Base-by-base conservation (phyloP, 37 sponge, comb jelly and placozoan species). In the Petrosia ficiformis region DNA sequence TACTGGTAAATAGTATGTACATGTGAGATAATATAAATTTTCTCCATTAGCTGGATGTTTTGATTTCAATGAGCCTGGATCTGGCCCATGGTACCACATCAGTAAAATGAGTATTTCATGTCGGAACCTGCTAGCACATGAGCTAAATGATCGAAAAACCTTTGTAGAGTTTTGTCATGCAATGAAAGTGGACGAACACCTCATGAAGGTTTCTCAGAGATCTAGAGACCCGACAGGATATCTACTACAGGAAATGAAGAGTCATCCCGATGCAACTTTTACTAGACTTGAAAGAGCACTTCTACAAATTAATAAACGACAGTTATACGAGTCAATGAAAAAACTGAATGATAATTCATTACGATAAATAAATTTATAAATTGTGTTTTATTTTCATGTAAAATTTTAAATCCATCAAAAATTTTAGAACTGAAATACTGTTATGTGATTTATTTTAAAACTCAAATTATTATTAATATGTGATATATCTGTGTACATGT, bases 151-250 rank as follows among this genome's bases (percentile, higher is more conserved):
- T 1, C 60, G 72, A 40, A 70, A 76, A 26, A 36, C 59, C 37
- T 84, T 84, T 29, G 52, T 61, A 24, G 36, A 36, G 4, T 84
- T 84, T 57, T 84, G 84, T 42, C 72, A 71, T 0, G 77, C 73
- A 14, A 34, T 77, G 24, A 76, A 66, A 1, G 84, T 84, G 25
- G 84, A 84, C 25, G 21, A 70, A 2, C 2, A 44, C 16, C 41
- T 84, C 39, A 59, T 60, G 1, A 59, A 42, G 57, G 66, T 28
- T 6, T 69, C 84, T 1, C 36, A 25, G n/a, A 31, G 72, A 25
- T 84, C 84, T 4, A 29, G 65, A 16, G 77, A 84, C 57, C 84
- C 84, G 25, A 84, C 84, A 4, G 84, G 40, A 0, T 84, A 77
- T 58, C 65, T 84, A 21, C 37, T 84, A 1, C 84, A 84, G 57